Base-by-base conservation (phyloP, 2,113 vertebrate genomes). In the Lagenorhynchus albirostris region DNA sequence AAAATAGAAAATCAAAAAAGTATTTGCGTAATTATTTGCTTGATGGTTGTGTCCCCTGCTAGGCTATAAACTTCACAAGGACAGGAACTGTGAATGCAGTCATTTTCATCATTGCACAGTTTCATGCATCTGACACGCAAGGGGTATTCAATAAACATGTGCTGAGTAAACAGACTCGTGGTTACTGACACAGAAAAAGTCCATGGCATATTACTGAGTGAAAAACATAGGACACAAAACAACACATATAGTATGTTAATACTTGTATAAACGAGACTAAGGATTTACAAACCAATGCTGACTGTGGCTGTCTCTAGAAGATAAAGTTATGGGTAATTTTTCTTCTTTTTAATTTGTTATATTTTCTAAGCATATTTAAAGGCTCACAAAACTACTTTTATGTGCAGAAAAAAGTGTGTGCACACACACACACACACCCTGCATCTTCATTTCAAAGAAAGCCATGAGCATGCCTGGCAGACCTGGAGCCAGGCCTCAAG, bases 361-460 rank as follows among this genome's bases (percentile, higher is more conserved):
- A 31, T 79, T 96, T 97, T 84, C 38, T 68, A 62, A 90, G 67
- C 53, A 63, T 58, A 76, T 55, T 89, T 89, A 95, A 62, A 62
- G 11, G 47, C n/a, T 96, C 44, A 77, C 25, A 44, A 80, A 80
- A 62, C 68, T 80, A 29, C 25, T 94, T 58, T n/a, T 10, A 47
- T 10, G 60, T 62, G 67, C 41, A 93, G 31, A 74, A 60, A 74
- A n/a, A 15, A 25, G 21, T n/a, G 36, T 9, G 8, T 18, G 3
- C 12, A 13, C 50, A 47, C 21, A 23, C 31, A 38, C 71, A 68
- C 29, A 17, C 23, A 60, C 12, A 26, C 33, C 38, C 41, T n/a
- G 47, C 5, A 29, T 36, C 65, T 71, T 89, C 31, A 55, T 67
- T 83, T 81, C 70, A 95, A 65, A 47, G 76, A 71, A 63, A 88